A percentile compares a stretch with the other conserved stretches of the same genome.
Conservation (phyloP, 2,888 invertebrate genomes). For the Griposia aprilina region DNA sequence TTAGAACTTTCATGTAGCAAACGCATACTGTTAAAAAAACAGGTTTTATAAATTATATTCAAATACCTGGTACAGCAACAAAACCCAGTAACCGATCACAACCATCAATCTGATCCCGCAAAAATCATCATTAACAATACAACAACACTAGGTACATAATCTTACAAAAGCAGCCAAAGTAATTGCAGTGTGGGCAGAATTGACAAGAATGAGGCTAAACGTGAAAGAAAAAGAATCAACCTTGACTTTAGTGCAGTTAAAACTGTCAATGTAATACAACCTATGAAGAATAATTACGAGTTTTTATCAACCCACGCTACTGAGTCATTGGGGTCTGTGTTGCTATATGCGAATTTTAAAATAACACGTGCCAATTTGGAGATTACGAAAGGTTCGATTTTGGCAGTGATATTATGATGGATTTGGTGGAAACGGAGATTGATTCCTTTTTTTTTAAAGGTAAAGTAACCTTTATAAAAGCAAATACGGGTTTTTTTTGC, state of each 20-base stretch:
- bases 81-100: not conserved
- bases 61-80: not conserved
- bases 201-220: conserved; percentile 63
- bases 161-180: conserved; percentile 28
- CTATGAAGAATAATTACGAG: conserved; percentile 72
- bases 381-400: not conserved
- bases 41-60: not conserved
- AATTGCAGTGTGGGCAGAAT: conserved; percentile 47
- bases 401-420: not conserved
- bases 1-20: not conserved
- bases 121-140: conserved; percentile 20
- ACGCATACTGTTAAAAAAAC: not conserved
- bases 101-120: not conserved
- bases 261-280: conserved; percentile 57
- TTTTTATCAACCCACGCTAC: conserved; percentile 78
- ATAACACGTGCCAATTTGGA: not conserved
- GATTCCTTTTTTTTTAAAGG: not conserved
- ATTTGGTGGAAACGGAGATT: not conserved
- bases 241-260: conserved; percentile 45
- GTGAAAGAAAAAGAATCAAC: conserved; percentile 49
- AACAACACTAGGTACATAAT: conserved; percentile 48
- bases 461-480: not conserved
- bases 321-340: conserved; percentile 77
- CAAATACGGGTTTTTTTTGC: not conserved
- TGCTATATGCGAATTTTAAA: conserved; percentile 36